Percentiles rank a stretch among this genome's conserved stretches.
These are phyloP conservation scores for Strongylocentrotus purpuratus DNA, from an alignment of 35 echinoderm and acorn worm species.

Conservation along the genomic window DNA sequence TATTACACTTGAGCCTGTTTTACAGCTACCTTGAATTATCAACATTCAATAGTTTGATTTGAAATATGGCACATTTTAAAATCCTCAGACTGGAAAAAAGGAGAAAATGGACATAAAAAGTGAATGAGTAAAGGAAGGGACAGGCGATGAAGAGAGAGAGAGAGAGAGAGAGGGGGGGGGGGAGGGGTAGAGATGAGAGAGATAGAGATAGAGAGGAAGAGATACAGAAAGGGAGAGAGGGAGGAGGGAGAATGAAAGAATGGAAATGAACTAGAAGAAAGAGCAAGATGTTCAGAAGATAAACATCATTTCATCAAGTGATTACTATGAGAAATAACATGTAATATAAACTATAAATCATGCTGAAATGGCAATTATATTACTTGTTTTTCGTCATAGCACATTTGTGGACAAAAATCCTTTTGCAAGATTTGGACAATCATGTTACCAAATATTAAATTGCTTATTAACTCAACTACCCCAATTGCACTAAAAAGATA, in stretches of 20 bases:
- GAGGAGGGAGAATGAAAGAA: background rate
- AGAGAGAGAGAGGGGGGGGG: background rate
- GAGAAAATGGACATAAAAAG: no score
- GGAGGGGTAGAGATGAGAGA: background rate
- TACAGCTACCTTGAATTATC: background rate
- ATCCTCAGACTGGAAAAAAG: background rate
- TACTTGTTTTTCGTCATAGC: background rate
- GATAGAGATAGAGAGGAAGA: background rate
- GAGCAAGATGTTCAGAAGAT: no score
- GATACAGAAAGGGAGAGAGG: background rate
- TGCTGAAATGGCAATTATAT: background rate
- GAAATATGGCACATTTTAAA: background rate
- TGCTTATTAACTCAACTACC: background rate
- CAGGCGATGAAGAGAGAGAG: background rate
- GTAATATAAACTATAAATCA: background rate
- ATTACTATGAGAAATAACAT: background rate
- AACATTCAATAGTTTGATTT: background rate
- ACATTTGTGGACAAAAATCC: background rate
- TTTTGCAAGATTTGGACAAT: background rate
- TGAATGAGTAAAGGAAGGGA: background rate
- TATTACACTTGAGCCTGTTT: background rate
- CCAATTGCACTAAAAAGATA: background rate
- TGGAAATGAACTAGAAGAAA: background rate
- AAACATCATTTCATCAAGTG: background rate
- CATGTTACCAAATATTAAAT: background rate